Conservation (phyloP, 2,797 vertebrate species). For the Heteromormyrus szaboi region DNA sequence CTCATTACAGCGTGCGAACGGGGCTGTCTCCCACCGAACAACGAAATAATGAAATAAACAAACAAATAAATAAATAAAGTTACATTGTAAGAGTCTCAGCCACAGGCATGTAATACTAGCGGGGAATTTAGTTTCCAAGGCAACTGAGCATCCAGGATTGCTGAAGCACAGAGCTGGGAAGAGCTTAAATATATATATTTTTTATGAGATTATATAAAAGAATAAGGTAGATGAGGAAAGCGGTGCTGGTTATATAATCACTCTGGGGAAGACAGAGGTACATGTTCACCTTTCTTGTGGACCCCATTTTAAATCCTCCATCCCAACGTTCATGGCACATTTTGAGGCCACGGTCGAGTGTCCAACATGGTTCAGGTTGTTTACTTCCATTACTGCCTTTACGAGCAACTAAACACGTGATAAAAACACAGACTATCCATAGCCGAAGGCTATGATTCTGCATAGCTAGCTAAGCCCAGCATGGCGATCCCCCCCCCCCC, state of each 20-base stretch:
- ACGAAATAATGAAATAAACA: constrained; percentile 43
- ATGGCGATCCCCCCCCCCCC: background rate
- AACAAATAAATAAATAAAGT: constrained; percentile 46
- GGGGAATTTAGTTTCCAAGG: constrained; percentile 67
- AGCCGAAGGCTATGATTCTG: background rate
- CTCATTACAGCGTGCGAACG: background rate
- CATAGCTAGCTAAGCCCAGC: background rate
- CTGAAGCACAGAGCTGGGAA: constrained; percentile 46
- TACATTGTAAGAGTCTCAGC: constrained; percentile 50
- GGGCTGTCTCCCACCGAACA: background rate
- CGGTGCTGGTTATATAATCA: constrained; percentile 47
- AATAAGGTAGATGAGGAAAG: constrained; percentile 48
- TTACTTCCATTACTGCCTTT: background rate
- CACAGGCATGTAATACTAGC: constrained; percentile 55
- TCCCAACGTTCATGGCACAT: background rate
- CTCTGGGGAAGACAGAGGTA: constrained; percentile 15
- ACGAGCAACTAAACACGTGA: background rate
- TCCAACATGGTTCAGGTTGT: background rate
- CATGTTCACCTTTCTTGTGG: constrained; percentile 19
- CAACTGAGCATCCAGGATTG: constrained; percentile 61
- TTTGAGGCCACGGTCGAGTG: background rate
- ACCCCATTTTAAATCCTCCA: constrained; percentile 16
- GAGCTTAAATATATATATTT: constrained; percentile 55
- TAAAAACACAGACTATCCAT: background rate
- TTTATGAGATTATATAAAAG: constrained; percentile 65